Conservation (phyloP, 2,113 vertebrate species). For the Numida meleagris region DNA sequence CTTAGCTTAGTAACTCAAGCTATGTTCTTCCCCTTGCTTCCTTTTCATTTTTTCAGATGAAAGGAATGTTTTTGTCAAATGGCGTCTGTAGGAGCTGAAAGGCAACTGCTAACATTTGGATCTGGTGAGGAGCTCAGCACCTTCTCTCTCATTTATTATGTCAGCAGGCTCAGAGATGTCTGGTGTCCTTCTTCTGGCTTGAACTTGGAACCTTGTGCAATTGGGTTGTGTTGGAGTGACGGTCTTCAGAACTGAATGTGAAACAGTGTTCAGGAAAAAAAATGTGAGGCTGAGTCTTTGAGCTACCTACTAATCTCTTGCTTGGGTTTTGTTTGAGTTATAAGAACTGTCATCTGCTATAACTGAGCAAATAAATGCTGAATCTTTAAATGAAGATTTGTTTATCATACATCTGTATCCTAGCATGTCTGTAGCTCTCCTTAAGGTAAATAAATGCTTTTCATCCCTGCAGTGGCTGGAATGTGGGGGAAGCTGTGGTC, state of each 20-base stretch:
- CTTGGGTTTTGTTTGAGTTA: not conserved
- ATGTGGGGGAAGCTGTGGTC: not conserved
- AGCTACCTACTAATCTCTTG: not conserved
- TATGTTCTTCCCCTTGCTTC: not conserved
- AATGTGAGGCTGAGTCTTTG: not conserved
- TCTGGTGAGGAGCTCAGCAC: not conserved
- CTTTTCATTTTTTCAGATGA: not conserved
- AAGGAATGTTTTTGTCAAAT: not conserved
- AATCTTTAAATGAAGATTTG: not conserved
- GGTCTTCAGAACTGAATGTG: not conserved
- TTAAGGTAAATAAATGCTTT: not conserved
- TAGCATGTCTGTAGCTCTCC: not conserved
- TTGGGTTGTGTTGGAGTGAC: not conserved
- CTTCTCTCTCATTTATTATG: not conserved
- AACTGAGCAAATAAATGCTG: not conserved
- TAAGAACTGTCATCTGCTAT: not conserved
- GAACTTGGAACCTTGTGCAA: not conserved
- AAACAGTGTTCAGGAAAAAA: not conserved
- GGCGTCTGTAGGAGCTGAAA: not conserved
- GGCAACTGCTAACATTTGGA: rapidly evolving
- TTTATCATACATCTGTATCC: not conserved
- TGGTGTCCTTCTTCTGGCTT: not conserved
- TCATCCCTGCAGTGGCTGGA: not conserved
- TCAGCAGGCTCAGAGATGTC: not conserved
- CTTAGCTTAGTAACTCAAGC: not conserved